A percentile compares a stretch with the other conserved stretches of the same genome.
Evolutionary conservation across 2,888 invertebrate genomes (phyloP).

Genomic region (Leptogaster cylindrica): DNA sequence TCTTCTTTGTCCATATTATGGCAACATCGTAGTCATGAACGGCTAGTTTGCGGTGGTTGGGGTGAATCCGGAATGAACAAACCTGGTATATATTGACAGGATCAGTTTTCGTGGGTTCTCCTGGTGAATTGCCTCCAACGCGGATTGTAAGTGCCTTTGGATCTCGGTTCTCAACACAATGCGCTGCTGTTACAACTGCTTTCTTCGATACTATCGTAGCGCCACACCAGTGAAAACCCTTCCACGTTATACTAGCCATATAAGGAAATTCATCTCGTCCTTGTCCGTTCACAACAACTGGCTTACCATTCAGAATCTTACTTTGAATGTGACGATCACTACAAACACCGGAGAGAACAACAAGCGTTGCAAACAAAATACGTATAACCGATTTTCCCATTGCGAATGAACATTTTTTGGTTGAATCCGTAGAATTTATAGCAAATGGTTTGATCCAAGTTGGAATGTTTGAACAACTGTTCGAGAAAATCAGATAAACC

Average conservation of each 20-base stretch:
- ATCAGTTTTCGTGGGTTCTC: neutral
- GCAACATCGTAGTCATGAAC: neutral
- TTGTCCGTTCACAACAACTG: neutral
- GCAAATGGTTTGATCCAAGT: too few relatives aligned
- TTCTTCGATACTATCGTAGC: neutral
- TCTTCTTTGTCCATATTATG: neutral
- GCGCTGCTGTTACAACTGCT: constrained; percentile 15
- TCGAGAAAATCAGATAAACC: too few relatives aligned
- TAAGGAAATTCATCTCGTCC: neutral
- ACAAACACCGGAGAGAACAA: neutral
- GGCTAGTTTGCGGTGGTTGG: neutral
- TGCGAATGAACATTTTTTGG: too few relatives aligned
- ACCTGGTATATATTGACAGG: neutral
- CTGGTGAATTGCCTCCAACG: constrained; percentile 13
- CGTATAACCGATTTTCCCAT: too few relatives aligned
- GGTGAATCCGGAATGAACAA: neutral
- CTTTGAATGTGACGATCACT: neutral
- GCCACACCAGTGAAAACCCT: constrained; percentile 10
- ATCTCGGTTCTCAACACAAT: neutral
- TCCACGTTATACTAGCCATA: constrained; percentile 1
- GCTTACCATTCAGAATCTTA: neutral
- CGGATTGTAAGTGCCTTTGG: neutral
- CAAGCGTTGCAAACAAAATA: too few relatives aligned
- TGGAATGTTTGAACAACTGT: too few relatives aligned
- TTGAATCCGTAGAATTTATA: too few relatives aligned